Evolutionary conservation across 2,113 vertebrate genomes (phyloP).

Genomic region (Proteles cristata): DNA sequence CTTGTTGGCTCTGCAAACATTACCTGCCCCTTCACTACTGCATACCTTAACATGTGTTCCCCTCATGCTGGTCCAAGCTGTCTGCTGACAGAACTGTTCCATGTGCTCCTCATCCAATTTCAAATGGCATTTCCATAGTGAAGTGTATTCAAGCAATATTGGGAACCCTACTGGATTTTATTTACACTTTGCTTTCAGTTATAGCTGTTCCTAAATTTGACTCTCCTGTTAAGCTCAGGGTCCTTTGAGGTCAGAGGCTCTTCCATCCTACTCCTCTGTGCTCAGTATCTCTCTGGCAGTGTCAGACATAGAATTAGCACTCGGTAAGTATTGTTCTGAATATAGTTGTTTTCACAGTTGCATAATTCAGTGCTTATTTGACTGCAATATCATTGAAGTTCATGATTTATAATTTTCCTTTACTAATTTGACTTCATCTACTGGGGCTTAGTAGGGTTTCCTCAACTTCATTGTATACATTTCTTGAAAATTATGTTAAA

Average conservation of each 20-base stretch:
- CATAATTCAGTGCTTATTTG: neutral
- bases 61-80: neutral
- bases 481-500: neutral
- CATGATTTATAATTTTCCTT: neutral
- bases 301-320: neutral
- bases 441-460: neutral
- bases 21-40: neutral
- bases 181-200: neutral
- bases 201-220: neutral
- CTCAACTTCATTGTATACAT: conserved; percentile 7
- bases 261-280: neutral
- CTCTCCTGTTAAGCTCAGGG: neutral
- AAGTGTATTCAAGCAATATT: neutral
- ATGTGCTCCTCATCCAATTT: neutral
- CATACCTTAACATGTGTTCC: neutral
- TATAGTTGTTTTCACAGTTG: neutral
- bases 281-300: neutral
- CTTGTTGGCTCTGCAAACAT: neutral
- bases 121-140: neutral
- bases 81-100: neutral
- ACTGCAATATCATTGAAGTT: conserved; percentile 29
- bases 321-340: neutral
- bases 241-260: neutral
- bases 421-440: neutral
- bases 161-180: neutral